Base-by-base conservation (phyloP, 2,797 vertebrate species). In the Sebastes taczanowskii region DNA sequence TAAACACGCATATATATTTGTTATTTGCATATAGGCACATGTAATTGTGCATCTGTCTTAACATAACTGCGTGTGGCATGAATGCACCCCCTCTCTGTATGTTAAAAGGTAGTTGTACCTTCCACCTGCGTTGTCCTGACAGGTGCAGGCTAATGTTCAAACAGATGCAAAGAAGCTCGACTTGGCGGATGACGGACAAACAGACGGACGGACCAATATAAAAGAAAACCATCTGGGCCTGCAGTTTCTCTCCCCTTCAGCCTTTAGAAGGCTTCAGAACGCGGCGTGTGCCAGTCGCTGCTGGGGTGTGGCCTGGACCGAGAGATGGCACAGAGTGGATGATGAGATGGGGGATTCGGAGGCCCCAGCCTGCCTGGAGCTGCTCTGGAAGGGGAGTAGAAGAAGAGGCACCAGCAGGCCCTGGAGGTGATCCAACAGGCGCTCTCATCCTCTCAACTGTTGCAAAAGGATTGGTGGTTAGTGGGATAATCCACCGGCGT, bases 361-460 rank as follows among this genome's bases (percentile, higher is more conserved):
- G 82, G 78, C 59, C 75, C 59, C 75, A 34, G 87, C 77, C 89
- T 69, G 88, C 80, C 90, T 69, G 78, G 67, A 89, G 89, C 83
- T 22, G 58, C 85, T 88, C 82, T 83, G 88, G 77, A 91, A 89
- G 83, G 83, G 76, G 73, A 83, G 85, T 18, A 76, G 73, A 90
- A 88, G 91, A 83, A 79, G 83, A 88, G 78, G 82, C 87, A 78
- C 80, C 65, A 89, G 89, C 86, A 86, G 85, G 84, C 60, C 72
- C 84, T 95, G 92, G 95, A 95, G 82, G 69, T 32, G 86, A 88
- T 92, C 93, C 95, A 96, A 86, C 82, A 85, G 80, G 80, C 89
- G 78, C 89, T 91, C 95, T 96, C 91, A 93, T 95, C 92, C 90
- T 92, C 86, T 95, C 92, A 93, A 94, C 93, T 95, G 91, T 94